Base-by-base conservation (phyloP, 2,797 vertebrate genomes). In the Gymnocypris eckloni region DNA sequence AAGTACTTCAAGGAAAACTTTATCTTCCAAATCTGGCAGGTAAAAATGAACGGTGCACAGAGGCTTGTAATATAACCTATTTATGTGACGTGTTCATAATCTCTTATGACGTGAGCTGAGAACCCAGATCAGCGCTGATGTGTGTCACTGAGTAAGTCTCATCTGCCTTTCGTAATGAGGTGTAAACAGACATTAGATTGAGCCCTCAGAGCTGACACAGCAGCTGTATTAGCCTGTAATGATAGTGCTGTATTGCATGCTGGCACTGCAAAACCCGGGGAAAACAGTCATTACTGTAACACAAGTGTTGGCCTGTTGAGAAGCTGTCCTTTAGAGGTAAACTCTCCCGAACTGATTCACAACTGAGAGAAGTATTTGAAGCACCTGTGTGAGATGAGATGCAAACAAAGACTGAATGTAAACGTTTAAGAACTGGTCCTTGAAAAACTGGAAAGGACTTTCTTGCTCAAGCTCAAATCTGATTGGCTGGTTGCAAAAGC, bases 231-330 rank as follows among this genome's bases (percentile, higher is more conserved):
- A 93, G 88, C 86, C 93, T 93, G 86, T 96, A 96, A 95, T 95
- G 92, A 95, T 91, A 94, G 91, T 90, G 87, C 90, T 88, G 87
- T 92, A 92, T 94, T 86, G 92, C 90, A 64, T 84, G 91, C 92
- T 92, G 93, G 93, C 91, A 92, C 92, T 90, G 92, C 92, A 92
- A 90, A 91, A 82, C 88, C 88, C 86, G 77, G 77, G 89, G 93
- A 94, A 96, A 96, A 96, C 93, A 96, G 91, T 95, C 91, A 95
- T 96, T 95, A 95, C 90, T 91, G 64, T 86, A 54, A 87, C 89
- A 90, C 93, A 95, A 94, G 94, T 93, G 93, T 94, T 90, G 91
- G 93, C 90, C 91, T 92, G 91, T 88, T 91, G 90, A 82, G 79
- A 87, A 85, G 50, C 82, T 86, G 88, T 82, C 39, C 9, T 89